Percentiles rank a stretch among this genome's conserved stretches.
Evolutionary conservation across 1,140 invertebrate genomes (phyloP).

Genomic region (Trachymyrmex cornetzi): DNA sequence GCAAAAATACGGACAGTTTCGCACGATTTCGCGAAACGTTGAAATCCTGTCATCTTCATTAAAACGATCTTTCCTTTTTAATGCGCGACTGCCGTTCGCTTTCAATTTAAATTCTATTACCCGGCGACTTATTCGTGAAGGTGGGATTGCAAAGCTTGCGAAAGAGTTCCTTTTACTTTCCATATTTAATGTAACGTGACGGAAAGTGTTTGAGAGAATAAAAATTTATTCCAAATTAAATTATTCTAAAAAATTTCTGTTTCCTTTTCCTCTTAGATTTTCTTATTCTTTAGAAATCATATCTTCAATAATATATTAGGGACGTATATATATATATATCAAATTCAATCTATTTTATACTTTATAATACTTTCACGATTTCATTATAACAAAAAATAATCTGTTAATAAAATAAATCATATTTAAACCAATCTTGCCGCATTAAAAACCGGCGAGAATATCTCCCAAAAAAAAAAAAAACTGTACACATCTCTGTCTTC

Average conservation of each 20-base stretch:
- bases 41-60: conserved; percentile 34
- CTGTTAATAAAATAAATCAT: conserved; percentile 16
- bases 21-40: conserved; percentile 37
- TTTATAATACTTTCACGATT: conserved; percentile 10
- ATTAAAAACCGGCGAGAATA: conserved; percentile 15
- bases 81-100: conserved; percentile 16
- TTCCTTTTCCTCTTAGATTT: background rate
- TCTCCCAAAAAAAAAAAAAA: conserved; percentile 13
- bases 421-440: background rate
- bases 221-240: conserved; percentile 38
- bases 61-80: conserved; percentile 48
- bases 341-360: background rate
- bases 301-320: background rate
- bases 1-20: conserved; percentile 45
- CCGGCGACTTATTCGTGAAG: conserved; percentile 20
- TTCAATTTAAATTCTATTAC: conserved; percentile 56
- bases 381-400: conserved; percentile 14
- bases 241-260: conserved; percentile 2
- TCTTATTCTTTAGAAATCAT: background rate
- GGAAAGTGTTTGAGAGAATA: conserved; percentile 4
- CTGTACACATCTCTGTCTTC: background rate
- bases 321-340: background rate
- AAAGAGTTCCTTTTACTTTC: conserved; percentile 37
- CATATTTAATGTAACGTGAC: conserved; percentile 32
- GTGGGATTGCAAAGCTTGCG: conserved; percentile 17